A percentile compares a stretch with the other conserved stretches of the same genome.
Evolutionary conservation across 2,113 vertebrate genomes (phyloP).

Genomic region (Hippolais icterina): DNA sequence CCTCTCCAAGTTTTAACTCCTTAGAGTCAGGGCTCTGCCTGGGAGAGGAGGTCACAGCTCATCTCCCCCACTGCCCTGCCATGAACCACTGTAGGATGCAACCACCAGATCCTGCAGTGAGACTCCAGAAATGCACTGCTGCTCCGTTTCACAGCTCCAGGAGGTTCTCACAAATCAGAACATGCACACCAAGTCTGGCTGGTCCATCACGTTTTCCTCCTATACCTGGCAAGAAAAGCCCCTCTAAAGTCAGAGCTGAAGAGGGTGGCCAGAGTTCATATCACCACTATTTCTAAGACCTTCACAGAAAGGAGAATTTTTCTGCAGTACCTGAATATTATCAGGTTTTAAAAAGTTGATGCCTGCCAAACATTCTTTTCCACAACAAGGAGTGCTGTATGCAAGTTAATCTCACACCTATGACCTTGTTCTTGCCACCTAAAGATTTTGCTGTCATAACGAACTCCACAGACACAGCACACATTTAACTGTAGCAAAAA

Average conservation of each 20-base stretch:
- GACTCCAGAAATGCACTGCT: neutral
- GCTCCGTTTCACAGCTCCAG: neutral
- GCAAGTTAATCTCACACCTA: neutral
- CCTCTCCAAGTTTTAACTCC: conserved; percentile 30
- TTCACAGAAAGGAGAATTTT: neutral
- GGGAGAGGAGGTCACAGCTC: neutral
- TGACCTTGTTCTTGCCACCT: neutral
- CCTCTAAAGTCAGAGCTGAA: neutral
- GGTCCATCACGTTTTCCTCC: neutral
- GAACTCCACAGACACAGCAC: neutral
- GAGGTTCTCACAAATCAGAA: neutral
- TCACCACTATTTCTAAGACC: neutral
- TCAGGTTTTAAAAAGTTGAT: neutral
- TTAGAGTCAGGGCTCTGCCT: neutral
- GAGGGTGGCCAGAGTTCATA: neutral
- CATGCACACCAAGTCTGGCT: fast-evolving
- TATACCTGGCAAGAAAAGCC: neutral
- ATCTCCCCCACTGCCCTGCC: neutral
- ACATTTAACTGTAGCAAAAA: neutral
- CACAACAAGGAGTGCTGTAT: neutral
- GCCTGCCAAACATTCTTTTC: neutral
- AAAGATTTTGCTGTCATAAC: neutral
- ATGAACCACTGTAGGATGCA: neutral
- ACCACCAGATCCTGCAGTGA: neutral
- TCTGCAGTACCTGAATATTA: neutral